Base-by-base conservation (phyloP, 2,888 invertebrate species). In the Archips crataeganus region DNA sequence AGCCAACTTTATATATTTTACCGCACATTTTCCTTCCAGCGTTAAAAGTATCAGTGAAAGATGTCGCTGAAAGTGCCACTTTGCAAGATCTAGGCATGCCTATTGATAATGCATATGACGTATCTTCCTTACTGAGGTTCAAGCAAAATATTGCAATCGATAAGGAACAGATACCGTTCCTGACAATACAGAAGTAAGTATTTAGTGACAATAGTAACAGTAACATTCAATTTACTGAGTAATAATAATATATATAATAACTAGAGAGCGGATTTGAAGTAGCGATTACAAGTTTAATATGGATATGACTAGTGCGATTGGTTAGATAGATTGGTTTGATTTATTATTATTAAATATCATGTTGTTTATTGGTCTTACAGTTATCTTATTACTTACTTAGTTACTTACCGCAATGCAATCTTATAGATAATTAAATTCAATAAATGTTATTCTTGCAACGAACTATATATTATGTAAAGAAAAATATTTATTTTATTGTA, bases 111-210 rank as follows among this genome's bases (percentile, higher is more conserved):
- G 71, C 74, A 0, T 73, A 70, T 3, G 75, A 71, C 2, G 59
- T 84, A 0, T 76, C 75, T 45, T 60, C 70, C 2, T 67, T 78
- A 49, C 69, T 82, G 4, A 68, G 66, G 36, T 72, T 79, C 36
- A 74, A 70, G 15, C 79, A 78, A 49, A 75, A 79, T 39, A 70
- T 80, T 1, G 72, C 70, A 0, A 70, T 81, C 4, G 51, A 63
- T 1, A 76, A 78, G 49, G 78, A 79, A 0, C 32, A 68, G 15
- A 47, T 82, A 13, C 77, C 78, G 2, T 45, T 65, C 9, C 74
- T 82, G 61, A 80, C 79, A 2, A 71, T 81, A 59, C 65, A 78
- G 49, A 78, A 75, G 83, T 82, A 75, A 76, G 80, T 77, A 45
- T 1, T 15, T 32, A 47, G 39, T 57, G 75, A 75, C 32, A 59